Evolutionary conservation across 2,888 invertebrate genomes (phyloP).

Genomic region (Elmis aenea): DNA sequence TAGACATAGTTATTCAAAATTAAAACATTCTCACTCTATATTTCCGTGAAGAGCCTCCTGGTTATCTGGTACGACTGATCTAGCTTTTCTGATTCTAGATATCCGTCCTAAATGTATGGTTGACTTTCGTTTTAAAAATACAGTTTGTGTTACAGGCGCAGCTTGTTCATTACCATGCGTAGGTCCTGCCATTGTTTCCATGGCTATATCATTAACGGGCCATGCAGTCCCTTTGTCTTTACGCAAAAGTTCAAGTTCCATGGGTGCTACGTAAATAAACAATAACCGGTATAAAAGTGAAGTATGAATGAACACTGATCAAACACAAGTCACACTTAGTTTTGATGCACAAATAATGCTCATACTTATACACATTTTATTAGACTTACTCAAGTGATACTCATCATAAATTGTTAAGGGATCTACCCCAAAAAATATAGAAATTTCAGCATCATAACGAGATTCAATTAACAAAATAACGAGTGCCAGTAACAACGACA

Average conservation of each 20-base stretch:
- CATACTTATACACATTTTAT: too few relatives aligned
- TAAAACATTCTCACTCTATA: constrained; percentile 16
- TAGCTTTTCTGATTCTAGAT: constrained; percentile 1
- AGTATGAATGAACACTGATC: too few relatives aligned
- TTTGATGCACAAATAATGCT: too few relatives aligned
- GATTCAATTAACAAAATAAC: constrained; percentile 47
- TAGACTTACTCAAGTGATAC: constrained; percentile 44
- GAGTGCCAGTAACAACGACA: constrained; percentile 46
- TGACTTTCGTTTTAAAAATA: constrained; percentile 11
- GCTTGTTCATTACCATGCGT: too few relatives aligned
- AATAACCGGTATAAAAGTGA: not conserved
- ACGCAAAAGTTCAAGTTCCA: constrained; percentile 10
- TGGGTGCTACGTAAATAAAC: constrained; percentile 8
- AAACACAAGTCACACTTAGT: too few relatives aligned
- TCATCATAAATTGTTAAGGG: constrained; percentile 51
- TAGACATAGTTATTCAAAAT: too few relatives aligned
- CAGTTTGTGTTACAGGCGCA: constrained; percentile 8
- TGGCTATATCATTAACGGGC: too few relatives aligned
- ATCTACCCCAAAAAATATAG: constrained; percentile 51
- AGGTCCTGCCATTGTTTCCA: too few relatives aligned
- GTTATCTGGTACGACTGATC: constrained; percentile 5
- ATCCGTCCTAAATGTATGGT: constrained; percentile 3
- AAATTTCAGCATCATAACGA: constrained; percentile 44
- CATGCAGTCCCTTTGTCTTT: constrained; percentile 7
- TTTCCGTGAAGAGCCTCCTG: constrained; percentile 16